Conservation (phyloP, 2,113 vertebrate genomes). For the Anoplopoma fimbria region DNA sequence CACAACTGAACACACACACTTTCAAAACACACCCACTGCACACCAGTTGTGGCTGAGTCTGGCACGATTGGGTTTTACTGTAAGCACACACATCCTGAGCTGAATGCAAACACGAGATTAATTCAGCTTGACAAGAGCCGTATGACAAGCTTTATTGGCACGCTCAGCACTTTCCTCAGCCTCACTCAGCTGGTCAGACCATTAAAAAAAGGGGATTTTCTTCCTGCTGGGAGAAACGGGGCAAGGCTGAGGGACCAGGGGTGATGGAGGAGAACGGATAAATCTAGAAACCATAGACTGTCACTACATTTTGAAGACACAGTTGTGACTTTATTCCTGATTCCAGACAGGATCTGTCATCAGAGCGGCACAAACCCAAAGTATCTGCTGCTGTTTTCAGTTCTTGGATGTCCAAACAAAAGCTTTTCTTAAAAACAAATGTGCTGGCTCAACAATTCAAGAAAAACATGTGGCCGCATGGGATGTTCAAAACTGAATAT, state of each 20-base stretch:
- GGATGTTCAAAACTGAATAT: conserved; percentile 2
- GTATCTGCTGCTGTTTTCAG: background rate
- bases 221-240: conserved; percentile 16
- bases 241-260: conserved; percentile 10
- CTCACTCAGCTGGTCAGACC: conserved; percentile 17
- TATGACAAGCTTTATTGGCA: conserved; percentile 44
- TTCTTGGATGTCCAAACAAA: background rate
- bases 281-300: conserved; percentile 4
- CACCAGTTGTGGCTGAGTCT: conserved; percentile 9
- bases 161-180: conserved; percentile 30
- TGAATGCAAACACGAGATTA: conserved; percentile 49
- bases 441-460: background rate
- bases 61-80: background rate
- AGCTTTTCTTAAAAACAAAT: background rate
- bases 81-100: conserved; percentile 4
- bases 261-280: conserved; percentile 4
- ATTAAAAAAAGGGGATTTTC: conserved; percentile 26
- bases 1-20: background rate
- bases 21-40: background rate
- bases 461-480: background rate
- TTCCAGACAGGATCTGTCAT: conserved; percentile 12
- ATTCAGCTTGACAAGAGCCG: conserved; percentile 29
- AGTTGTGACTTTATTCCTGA: conserved; percentile 7
- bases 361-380: conserved; percentile 19
- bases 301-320: background rate